Base-by-base conservation (phyloP, 2,113 vertebrate species). In the Cheirogaleus medius region DNA sequence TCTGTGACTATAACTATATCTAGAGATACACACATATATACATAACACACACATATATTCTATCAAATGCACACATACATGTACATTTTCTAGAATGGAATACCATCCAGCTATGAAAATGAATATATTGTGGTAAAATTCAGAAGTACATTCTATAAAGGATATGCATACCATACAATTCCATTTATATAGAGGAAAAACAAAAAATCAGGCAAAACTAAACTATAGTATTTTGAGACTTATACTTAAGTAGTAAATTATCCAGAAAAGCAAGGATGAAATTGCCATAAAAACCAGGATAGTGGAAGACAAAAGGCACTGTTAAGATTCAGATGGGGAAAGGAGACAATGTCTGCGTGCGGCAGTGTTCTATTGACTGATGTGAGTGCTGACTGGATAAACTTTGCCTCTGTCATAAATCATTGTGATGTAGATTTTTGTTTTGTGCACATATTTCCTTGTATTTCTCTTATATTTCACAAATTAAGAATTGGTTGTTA, bases 241-340 rank as follows among this genome's bases (percentile, higher is more conserved):
- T 54, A 92, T 49, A 60, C 82, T 76, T 54, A 71, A 73, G 44
- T 64, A 56, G 73, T n/a, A 81, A 81, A 71, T 27, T 71, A 29
- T 42, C 49, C 44, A n/a, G 85, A 78, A 84, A 83, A 39, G 32
- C 21, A 66, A 87, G 32, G 5, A 66, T 20, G 47, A 60, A 27
- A 14, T 37, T 27, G 37, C 68, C 68, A 58, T 12, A n/a, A 39
- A 76, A 89, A 52, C 42, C 49, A 89, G 39, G 49, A 5, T 42
- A 5, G 1, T 6, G 7, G 3, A 27, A 21, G 12, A 69, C 8
- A 34, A 69, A 27, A 8, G 3, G 23, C 23, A 27, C 1, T 14
- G 18, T 44, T 39, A 58, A 20, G 6, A 18, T 25, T 39, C 60
- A 23, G 21, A 47, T 81, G 7, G 17, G 68, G 42, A 66, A 82